These are phyloP conservation scores for Drosophila paranaensis DNA, from an alignment of 2,888 invertebrate species.

Conservation along the genomic window DNA sequence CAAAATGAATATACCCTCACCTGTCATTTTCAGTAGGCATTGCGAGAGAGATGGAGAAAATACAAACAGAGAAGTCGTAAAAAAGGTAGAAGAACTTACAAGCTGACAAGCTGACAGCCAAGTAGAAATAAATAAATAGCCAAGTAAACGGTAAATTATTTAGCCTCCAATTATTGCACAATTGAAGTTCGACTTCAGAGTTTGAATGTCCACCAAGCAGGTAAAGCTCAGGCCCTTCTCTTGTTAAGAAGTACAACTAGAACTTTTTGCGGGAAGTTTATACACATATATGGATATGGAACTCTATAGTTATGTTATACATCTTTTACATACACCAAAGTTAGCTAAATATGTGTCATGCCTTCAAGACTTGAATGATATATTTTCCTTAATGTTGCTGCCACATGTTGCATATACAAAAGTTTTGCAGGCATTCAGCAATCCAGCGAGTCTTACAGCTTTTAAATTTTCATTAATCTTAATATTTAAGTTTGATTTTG, in stretches of 20 bases:
- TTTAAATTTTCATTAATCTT: not conserved
- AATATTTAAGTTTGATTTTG: slow-evolving; percentile 31
- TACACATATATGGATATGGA: not conserved
- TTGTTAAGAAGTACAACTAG: too few relatives aligned
- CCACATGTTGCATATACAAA: not conserved
- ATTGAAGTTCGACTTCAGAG: slow-evolving; percentile 42
- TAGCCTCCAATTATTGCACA: slow-evolving; percentile 40
- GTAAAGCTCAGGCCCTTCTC: not conserved
- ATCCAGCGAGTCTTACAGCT: not conserved
- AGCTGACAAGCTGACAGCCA: slow-evolving; percentile 37
- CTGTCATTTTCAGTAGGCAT: not conserved
- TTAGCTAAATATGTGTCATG: too few relatives aligned
- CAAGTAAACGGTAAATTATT: slow-evolving; percentile 59
- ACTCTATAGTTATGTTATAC: not conserved
- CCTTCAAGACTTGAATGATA: too few relatives aligned
- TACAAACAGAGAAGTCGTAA: slow-evolving; percentile 17
- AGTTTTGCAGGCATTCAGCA: not conserved
- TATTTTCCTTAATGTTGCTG: too few relatives aligned
- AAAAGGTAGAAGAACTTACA: slow-evolving; percentile 33
- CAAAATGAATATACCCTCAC: not conserved
- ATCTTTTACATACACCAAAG: not conserved
- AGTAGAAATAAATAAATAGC: slow-evolving; percentile 56
- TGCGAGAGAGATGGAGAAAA: slow-evolving; percentile 6
- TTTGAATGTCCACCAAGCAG: slow-evolving; percentile 8
- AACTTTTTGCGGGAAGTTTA: not conserved